phyloP scores from a whole-genome alignment of 2,797 vertebrate genomes.

The Chloroceryle amazona region DNA sequence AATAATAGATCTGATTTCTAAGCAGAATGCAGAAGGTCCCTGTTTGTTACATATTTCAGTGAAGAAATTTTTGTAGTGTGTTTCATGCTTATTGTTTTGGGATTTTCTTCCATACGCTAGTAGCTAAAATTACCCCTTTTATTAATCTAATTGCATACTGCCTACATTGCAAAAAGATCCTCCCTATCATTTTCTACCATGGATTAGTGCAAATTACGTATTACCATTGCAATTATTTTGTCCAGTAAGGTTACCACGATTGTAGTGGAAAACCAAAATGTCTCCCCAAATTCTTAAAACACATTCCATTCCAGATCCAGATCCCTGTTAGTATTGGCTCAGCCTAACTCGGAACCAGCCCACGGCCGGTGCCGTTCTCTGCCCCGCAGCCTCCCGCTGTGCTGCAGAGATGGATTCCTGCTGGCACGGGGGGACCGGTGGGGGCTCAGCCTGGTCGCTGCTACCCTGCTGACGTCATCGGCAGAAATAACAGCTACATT shows the following conservation, averaged over 20 bases:
- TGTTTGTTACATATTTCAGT: neutral
- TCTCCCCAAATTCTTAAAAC: neutral
- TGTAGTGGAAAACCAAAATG: slow-evolving; percentile 21
- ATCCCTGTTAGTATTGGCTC: rapidly evolving
- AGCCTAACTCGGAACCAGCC: neutral
- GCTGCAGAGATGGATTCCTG: neutral
- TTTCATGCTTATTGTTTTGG: neutral
- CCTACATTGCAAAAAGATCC: neutral
- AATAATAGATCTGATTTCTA: neutral
- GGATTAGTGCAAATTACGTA: neutral
- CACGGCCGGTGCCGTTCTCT: neutral
- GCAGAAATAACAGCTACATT: neutral
- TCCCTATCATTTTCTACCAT: neutral
- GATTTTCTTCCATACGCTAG: neutral
- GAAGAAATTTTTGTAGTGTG: neutral
- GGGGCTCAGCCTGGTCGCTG: neutral
- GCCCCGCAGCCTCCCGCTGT: neutral
- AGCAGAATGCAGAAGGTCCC: neutral
- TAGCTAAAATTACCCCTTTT: neutral
- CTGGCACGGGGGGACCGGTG: neutral
- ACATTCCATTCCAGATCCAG: neutral
- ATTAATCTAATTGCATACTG: neutral
- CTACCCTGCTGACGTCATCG: neutral
- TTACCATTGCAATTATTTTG: neutral
- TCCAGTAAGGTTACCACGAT: rapidly evolving